phyloP scores from a whole-genome alignment of 2,797 vertebrate species.

The Falco naumanni region DNA sequence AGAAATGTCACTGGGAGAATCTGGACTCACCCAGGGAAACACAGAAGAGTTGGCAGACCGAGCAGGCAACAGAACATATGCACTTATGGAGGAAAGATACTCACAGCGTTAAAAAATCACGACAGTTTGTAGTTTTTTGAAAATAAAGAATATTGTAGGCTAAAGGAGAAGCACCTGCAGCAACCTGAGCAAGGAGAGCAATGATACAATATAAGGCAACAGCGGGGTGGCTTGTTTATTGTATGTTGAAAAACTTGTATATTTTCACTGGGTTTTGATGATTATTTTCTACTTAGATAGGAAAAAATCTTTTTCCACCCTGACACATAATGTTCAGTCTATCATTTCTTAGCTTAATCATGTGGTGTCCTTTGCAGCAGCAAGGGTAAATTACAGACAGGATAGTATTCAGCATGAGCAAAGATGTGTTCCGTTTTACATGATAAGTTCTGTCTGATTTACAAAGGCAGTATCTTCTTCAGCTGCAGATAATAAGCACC shows the following conservation, averaged over 20 bases:
- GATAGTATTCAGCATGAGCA: constrained; percentile 12
- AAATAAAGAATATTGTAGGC: not conserved
- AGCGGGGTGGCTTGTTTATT: not conserved
- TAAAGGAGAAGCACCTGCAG: not conserved
- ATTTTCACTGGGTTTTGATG: constrained; percentile 21
- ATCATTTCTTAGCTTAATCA: constrained; percentile 41
- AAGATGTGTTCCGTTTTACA: constrained; percentile 30
- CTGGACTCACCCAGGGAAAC: not conserved
- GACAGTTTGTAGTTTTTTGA: not conserved
- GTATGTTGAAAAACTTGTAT: not conserved
- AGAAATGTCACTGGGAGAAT: not conserved
- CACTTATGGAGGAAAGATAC: not conserved
- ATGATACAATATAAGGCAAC: not conserved
- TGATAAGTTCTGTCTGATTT: constrained; percentile 35
- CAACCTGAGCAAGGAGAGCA: not conserved
- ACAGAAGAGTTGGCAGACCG: not conserved
- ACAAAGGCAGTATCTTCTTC: constrained; percentile 24
- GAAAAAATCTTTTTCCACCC: not conserved
- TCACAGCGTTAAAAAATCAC: not conserved
- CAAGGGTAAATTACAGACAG: constrained; percentile 44
- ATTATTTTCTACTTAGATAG: constrained; percentile 14
- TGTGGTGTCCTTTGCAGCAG: constrained; percentile 17
- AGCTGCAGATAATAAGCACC: not conserved
- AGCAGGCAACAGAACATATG: not conserved
- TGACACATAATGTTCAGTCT: not conserved